These are phyloP conservation scores for Naja naja DNA, from an alignment of 2,113 vertebrate species.

Conservation along the genomic window DNA sequence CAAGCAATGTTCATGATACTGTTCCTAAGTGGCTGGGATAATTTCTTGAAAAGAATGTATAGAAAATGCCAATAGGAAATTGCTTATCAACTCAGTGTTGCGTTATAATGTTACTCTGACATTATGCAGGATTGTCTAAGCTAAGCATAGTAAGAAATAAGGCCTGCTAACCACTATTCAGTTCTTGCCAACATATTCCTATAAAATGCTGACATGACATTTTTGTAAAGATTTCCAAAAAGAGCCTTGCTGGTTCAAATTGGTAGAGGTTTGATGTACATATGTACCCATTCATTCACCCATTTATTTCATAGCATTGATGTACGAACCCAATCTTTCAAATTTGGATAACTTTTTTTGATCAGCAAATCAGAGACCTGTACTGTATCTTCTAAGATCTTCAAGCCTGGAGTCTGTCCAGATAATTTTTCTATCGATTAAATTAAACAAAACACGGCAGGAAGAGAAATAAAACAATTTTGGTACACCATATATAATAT, in stretches of 20 bases:
- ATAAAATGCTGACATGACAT: neutral
- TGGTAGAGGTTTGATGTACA: neutral
- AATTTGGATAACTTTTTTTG: neutral
- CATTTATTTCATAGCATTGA: neutral
- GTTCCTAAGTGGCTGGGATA: neutral
- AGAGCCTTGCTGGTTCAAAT: neutral
- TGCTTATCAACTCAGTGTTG: neutral
- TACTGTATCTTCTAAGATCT: neutral
- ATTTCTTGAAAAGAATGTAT: neutral
- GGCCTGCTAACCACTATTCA: neutral
- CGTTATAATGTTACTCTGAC: neutral
- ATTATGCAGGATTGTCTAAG: neutral
- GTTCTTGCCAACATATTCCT: neutral
- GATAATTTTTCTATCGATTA: neutral
- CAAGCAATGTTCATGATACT: neutral
- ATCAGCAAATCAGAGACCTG: neutral
- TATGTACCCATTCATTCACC: neutral
- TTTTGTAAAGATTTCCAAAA: neutral
- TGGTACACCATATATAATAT: neutral
- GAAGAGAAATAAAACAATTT: neutral
- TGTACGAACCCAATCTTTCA: neutral
- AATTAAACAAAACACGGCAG: neutral
- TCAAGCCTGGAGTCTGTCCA: neutral
- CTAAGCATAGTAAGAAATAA: neutral
- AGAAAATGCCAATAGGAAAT: neutral